phyloP scores from a whole-genome alignment of 2,888 invertebrate species.

The Buathra laborator region DNA sequence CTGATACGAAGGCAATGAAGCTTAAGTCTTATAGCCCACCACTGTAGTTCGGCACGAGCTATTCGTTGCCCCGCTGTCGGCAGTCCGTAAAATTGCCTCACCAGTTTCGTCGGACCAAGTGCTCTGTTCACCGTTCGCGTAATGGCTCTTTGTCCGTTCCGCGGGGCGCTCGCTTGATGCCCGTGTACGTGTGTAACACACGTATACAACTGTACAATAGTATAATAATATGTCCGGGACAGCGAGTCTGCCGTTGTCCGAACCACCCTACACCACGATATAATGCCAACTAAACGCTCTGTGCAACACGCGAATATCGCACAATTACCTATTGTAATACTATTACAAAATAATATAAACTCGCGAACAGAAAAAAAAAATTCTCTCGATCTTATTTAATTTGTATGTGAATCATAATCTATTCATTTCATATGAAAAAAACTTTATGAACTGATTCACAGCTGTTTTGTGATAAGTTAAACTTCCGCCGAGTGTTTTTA shows the following conservation, averaged over 20 bases:
- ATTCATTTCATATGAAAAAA: background rate
- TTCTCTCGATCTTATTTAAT: background rate
- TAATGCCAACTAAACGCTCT: background rate
- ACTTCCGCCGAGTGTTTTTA: background rate
- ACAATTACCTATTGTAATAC: constrained; percentile 23
- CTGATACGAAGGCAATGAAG: constrained; percentile 3
- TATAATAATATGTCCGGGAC: constrained; percentile 14
- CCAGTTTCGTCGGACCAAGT: constrained; percentile 63
- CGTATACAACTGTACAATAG: constrained; percentile 4
- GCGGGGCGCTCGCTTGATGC: constrained; percentile 59
- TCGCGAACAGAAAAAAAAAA: background rate
- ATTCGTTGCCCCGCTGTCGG: constrained; percentile 63
- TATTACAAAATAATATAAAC: background rate
- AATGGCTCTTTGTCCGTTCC: constrained; percentile 69
- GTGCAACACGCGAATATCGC: constrained; percentile 1
- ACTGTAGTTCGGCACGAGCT: constrained; percentile 55
- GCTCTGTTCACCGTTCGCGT: constrained; percentile 62
- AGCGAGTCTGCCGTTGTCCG: background rate
- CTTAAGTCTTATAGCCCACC: constrained; percentile 4
- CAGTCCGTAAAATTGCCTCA: constrained; percentile 71
- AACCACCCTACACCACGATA: background rate
- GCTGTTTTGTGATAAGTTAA: background rate
- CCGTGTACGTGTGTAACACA: constrained; percentile 29
- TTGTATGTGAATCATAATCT: background rate
- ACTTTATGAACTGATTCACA: background rate